A percentile compares a stretch with the other conserved stretches of the same genome.
Evolutionary conservation across 2,113 vertebrate genomes (phyloP).

Genomic region (Macquaria australasica): DNA sequence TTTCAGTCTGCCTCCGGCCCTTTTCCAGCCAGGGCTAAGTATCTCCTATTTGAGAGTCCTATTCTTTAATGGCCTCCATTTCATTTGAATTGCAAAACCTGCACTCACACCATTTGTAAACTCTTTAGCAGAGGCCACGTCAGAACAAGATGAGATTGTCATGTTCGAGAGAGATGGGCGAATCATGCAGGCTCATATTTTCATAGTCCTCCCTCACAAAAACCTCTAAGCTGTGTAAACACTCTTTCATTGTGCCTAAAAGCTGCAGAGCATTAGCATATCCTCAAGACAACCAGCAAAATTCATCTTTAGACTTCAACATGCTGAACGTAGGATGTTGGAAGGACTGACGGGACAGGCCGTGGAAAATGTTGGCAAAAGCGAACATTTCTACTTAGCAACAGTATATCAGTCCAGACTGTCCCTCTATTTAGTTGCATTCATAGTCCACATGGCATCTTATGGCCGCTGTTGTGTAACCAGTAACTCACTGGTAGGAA

Average conservation of each 20-base stretch:
- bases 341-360: slow-evolving; percentile 62
- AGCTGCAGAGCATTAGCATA: slow-evolving; percentile 58
- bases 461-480: slow-evolving; percentile 45
- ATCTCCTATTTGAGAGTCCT: slow-evolving; percentile 54
- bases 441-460: slow-evolving; percentile 42
- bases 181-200: slow-evolving; percentile 53
- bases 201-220: slow-evolving; percentile 58
- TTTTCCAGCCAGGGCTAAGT: slow-evolving; percentile 51
- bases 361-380: slow-evolving; percentile 64
- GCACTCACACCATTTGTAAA: slow-evolving; percentile 60
- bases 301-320: slow-evolving; percentile 56
- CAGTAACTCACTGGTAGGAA: slow-evolving; percentile 29
- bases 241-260: slow-evolving; percentile 51
- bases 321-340: slow-evolving; percentile 77
- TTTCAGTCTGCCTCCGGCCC: slow-evolving; percentile 46
- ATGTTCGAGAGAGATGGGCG: slow-evolving; percentile 48
- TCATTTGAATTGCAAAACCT: slow-evolving; percentile 77
- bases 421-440: slow-evolving; percentile 50
- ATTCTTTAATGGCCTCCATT: slow-evolving; percentile 59
- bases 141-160: slow-evolving; percentile 62
- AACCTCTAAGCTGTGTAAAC: slow-evolving; percentile 55
- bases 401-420: slow-evolving; percentile 60
- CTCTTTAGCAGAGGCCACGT: slow-evolving; percentile 44
- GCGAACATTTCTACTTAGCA: slow-evolving; percentile 54
- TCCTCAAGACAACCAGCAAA: slow-evolving; percentile 53